Evolutionary conservation across 2,797 vertebrate genomes (phyloP), one percentile per base, ranked within the genome.

Genomic region (Denticeps clupeoides): DNA sequence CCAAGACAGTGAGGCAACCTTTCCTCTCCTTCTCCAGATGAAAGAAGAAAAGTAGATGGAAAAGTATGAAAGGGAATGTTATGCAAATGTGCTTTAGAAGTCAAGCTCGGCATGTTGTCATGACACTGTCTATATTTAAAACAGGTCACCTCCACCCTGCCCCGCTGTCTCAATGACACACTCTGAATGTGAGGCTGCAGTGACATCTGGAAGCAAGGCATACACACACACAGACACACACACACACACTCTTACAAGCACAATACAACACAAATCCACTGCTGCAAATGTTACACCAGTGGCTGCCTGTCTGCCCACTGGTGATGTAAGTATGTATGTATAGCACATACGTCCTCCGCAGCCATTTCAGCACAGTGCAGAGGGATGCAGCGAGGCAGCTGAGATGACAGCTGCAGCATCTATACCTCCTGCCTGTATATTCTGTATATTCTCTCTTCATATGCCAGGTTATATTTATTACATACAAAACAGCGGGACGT

Each of bases 81-180:
- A 82, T 81, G 79, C 69, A 82, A 82, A 82, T 81, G 67, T 45
- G 0, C 73, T 78, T 77, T 68, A 74, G 75, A 81, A 80, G 78
- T 78, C 69, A 65, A 74, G 74, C 58, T 48, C 64, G 70, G 75
- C 75, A 70, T 83, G 75, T 82, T 83, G 77, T 82, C 74, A 73
- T 79, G 81, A 78, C 80, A 81, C 75, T 72, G 77, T 83, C 80
- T 82, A 81, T 80, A 84, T 86, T 83, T 82, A 85, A 84, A 84
- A 78, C 77, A 82, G 80, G 79, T 84, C 82, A 83, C 77, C 77
- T 81, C 79, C 80, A 79, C 74, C 73, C 80, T 65, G 61, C 73
- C 58, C 56, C 49, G 61, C 72, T 65, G 69, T 73, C 72, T 82
- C 74, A 75, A 78, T 80, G 79, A 84, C 78, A 79, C 76, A 62